Base-by-base conservation (phyloP, 2,113 vertebrate species). In the Trematocara nigrifrons region DNA sequence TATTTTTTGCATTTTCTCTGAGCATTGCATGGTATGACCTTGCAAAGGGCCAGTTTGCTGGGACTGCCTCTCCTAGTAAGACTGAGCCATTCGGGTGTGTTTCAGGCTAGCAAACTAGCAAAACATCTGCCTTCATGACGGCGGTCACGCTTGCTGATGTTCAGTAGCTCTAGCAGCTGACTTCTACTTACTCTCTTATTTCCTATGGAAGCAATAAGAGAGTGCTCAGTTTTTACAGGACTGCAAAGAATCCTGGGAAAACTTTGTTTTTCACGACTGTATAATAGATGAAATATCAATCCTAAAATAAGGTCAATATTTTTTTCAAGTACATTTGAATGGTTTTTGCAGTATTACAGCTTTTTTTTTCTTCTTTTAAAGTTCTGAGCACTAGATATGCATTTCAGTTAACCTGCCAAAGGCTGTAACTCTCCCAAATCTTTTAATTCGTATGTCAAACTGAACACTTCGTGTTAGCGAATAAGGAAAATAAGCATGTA, bases 311-410 rank as follows among this genome's bases (percentile, higher is more conserved):
- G 31, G 59, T 38, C 33, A 64, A 38, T 64, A 64, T 64, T 64
- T 38, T 35, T 64, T 64, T n/a, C 15, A 64, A 64, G 59, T 64
- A 64, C 59, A 64, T 64, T 64, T 64, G 31, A 64, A 38, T 3
- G 59, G 0, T n/a, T 64, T 64, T 38, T 38, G 59, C 1, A 0
- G 0, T 1, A 64, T 64, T 38, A n/a, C 59, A 64, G 59, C 0
- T 22, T 22, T 35, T 61, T 35, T 61, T 35, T 1, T 64, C 16
- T 64, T 64, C 59, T 38, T 38, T 64, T 64, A n/a, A 64, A 38
- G 31, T 64, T 64, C 59, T 64, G 31, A 38, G 10, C 16, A 35
- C 59, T n/a, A 64, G 16, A 35, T 35, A 64, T 64, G 16, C 31
- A n/a, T 64, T 64, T 64, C 1, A 35, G 9, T 11, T n/a, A n/a